Evolutionary conservation across 37 sponge, comb jelly and placozoan species (phyloP), one percentile per base, ranked within the genome.

Genomic region (Petrosia ficiformis): DNA sequence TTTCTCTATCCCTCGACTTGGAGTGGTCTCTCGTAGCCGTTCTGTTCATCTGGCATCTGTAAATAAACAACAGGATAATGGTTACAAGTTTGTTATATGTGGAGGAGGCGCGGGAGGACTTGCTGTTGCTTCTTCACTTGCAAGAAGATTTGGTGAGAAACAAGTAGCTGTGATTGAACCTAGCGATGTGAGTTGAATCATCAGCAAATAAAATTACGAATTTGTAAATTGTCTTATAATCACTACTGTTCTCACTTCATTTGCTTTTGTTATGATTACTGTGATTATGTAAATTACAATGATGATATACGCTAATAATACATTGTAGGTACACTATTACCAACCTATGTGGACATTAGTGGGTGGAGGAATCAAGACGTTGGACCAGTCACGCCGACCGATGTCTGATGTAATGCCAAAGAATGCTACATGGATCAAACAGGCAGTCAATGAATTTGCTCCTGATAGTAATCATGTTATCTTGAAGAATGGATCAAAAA

Each of bases 331-430:
- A n/a, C 95, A 94, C 38, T 94, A 90, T 73, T 94, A 94, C 34
- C 95, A 94, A 67, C 95, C 95, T n/a, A 84, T 94, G 85, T 94
- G 81, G 81, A 94, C 95, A 21, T 70, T 94, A 60, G 91, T 94
- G 57, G 95, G 95, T 26, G 81, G 76, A 65, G 95, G 95, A 0
- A 67, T 77, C 0, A 90, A 89, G 68, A 76, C 75, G 4, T 44
- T 86, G 35, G 82, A 71, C 28, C 66, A 90, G 29, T 76, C 83
- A n/a, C 29, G 73, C 10, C 76, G 75, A 35, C 42, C 59, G 11
- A 86, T 83, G 85, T 57, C 59, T 14, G 39, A 74, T 0, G 66
- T 90, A 29, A 86, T 94, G 60, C 91, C 95, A 38, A 67, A 72
- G 41, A 48, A 77, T 14, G 87, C 83, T 1, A 64, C 64, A 1